A percentile compares a stretch with the other conserved stretches of the same genome.
These are phyloP conservation scores for Oreochromis mossambicus DNA, from an alignment of 2,797 vertebrate genomes.

Conservation along the genomic window DNA sequence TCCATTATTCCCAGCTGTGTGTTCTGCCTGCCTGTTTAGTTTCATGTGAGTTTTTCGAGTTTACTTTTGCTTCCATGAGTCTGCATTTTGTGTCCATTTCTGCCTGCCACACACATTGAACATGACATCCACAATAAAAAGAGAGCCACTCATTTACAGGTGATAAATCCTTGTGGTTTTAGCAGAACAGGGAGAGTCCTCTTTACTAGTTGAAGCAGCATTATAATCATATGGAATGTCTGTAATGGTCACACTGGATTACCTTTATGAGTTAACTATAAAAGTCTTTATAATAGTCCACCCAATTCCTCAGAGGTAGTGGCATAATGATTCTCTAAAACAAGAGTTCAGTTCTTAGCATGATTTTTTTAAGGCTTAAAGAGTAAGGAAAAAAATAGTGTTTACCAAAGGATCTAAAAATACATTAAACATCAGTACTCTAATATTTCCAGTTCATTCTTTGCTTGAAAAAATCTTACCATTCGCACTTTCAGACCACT, in stretches of 20 bases:
- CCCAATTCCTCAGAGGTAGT: background rate
- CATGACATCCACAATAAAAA: background rate
- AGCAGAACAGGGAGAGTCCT: background rate
- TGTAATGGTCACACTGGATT: background rate
- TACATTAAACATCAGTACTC: background rate
- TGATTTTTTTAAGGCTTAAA: background rate
- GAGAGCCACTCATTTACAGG: background rate
- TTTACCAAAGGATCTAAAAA: background rate
- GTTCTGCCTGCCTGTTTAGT: background rate
- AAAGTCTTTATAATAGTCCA: background rate
- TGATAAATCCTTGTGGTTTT: background rate
- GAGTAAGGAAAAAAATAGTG: fast-evolving
- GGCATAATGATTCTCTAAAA: background rate
- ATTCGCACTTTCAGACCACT: background rate
- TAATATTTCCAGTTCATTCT: background rate
- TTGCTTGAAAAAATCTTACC: background rate
- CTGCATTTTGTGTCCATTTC: background rate
- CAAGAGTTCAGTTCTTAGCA: background rate
- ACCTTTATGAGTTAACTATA: background rate
- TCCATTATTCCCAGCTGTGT: background rate
- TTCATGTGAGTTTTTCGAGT: background rate
- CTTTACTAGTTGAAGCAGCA: background rate
- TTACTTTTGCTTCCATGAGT: background rate
- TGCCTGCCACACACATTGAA: background rate
- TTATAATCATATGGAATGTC: background rate